Base-by-base conservation (phyloP, 2,113 vertebrate species). In the human region DNA sequence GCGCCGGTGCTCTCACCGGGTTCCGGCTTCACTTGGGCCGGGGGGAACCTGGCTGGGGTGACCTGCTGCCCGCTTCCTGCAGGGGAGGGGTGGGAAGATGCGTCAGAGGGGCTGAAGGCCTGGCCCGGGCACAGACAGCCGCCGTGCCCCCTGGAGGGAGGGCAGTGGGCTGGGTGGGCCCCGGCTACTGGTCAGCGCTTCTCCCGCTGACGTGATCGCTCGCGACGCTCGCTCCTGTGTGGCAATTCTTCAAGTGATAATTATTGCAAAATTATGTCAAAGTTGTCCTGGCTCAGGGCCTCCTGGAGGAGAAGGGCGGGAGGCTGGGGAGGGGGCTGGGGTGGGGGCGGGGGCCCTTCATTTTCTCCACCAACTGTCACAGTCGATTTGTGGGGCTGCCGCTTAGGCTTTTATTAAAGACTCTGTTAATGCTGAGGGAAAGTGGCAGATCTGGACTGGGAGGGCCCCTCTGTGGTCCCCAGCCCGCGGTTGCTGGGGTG, bases 231-330 rank as follows among this genome's bases (percentile, higher is more conserved):
- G 99, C 99, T 99, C 99, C 97, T 97, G 99, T 97, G 97, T 98
- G 98, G 99, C 99, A 99, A 99, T 99, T 99, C 99, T 99, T 99
- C 92, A 98, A 99, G 99, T 99, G 99, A 99, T 99, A 99, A 99
- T 99, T 99, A 99, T 99, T 99, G 99, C 98, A 98, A 99, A 99
- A 99, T 99, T 99, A 99, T 99, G 99, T 99, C 99, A 99, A 99
- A 99, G 99, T 99, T 99, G 99, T 99, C 99, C 99, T 99, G 99
- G 98, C 98, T 99, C 95, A 55, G 97, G 98, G 98, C 99, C 99
- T 98, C 99, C 99, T 99, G 99, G 99, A 99, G 98, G 98, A 98
- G 98, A 94, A 98, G 98, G 98, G 98, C 81, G 97, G 98, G 98
- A 83, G 97, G 89, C 96, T 94, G 95, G 94, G 96, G 94, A 84